Conservation (phyloP, 2,888 invertebrate species). For the Rhopalosiphum nymphaeae region DNA sequence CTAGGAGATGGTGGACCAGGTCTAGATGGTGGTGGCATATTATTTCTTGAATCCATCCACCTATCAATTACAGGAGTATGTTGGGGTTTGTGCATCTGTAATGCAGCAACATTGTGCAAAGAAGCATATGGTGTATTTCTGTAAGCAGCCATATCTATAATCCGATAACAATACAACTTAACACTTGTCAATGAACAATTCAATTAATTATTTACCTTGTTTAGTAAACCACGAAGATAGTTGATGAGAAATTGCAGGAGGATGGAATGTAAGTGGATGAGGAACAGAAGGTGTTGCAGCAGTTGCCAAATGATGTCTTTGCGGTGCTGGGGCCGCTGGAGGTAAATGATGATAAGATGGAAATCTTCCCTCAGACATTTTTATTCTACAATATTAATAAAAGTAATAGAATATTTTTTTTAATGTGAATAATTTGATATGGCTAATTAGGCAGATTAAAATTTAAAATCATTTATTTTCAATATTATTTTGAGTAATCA, state of each 20-base stretch:
- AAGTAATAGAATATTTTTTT: background rate
- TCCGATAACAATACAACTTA: conserved; percentile 30
- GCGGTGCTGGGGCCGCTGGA: conserved; percentile 62
- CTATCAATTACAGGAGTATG: conserved; percentile 62
- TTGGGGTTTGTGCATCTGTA: conserved; percentile 58
- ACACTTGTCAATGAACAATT: conserved; percentile 12
- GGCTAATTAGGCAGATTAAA: background rate
- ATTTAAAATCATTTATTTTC: background rate
- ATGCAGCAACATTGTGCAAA: conserved; percentile 46
- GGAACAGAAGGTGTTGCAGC: conserved; percentile 61
- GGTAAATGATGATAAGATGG: conserved; percentile 66
- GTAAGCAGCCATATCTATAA: conserved; percentile 62
- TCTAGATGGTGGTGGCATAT: conserved; percentile 64
- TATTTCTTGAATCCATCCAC: conserved; percentile 61
- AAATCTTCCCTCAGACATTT: conserved; percentile 66
- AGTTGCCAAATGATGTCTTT: conserved; percentile 65
- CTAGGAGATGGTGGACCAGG: conserved; percentile 60
- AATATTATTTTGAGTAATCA: conserved; percentile 34
- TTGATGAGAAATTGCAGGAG: conserved; percentile 63
- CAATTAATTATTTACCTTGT: conserved; percentile 62
- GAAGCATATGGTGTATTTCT: conserved; percentile 60
- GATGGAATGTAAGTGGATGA: conserved; percentile 65
- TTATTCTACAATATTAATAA: conserved; percentile 22
- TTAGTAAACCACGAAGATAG: conserved; percentile 66
- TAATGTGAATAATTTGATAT: background rate